Conservation (phyloP, 2,113 vertebrate species). For the Bambusicola thoracicus region DNA sequence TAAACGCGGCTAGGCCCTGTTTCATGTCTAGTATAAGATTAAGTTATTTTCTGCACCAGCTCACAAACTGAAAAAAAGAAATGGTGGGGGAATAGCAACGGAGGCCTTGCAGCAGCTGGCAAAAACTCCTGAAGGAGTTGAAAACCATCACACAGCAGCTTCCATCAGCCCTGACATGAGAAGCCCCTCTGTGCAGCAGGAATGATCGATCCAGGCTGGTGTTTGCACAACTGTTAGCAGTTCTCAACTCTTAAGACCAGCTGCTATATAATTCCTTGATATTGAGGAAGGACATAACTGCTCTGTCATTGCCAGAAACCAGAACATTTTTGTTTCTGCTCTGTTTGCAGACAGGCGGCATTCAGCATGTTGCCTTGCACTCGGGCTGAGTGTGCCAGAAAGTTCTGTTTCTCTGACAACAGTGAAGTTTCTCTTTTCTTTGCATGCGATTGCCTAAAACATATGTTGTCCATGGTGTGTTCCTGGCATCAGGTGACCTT, state of each 20-base stretch:
- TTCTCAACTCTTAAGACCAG: background rate
- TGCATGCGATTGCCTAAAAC: background rate
- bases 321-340: rapidly evolving
- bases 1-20: background rate
- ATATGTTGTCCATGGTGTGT: background rate
- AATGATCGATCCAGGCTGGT: background rate
- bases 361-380: background rate
- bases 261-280: slow-evolving; percentile 4
- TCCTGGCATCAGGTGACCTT: slow-evolving; percentile 47
- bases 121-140: background rate
- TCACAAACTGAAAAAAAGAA: background rate
- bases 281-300: background rate
- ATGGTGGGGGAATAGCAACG: no score
- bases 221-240: background rate
- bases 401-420: background rate
- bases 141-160: background rate
- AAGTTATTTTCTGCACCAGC: background rate
- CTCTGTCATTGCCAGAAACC: background rate
- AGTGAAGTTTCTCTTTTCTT: background rate
- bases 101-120: background rate
- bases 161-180: background rate
- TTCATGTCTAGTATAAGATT: background rate
- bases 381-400: background rate
- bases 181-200: background rate
- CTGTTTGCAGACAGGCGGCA: background rate